Evolutionary conservation across 2,113 vertebrate genomes (phyloP).

Genomic region (Typhlomys cinereus): DNA sequence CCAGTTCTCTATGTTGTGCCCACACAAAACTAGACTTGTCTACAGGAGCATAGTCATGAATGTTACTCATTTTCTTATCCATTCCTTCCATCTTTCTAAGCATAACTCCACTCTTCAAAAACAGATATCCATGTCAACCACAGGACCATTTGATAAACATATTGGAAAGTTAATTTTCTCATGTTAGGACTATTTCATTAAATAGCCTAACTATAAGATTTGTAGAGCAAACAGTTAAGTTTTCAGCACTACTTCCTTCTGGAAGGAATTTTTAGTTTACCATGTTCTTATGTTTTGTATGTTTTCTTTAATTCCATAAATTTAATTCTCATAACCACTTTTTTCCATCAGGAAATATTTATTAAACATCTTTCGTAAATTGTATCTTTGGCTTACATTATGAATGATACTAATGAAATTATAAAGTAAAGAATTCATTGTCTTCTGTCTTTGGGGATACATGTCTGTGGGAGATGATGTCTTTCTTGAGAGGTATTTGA

Average conservation of each 20-base stretch:
- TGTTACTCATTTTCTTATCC: background rate
- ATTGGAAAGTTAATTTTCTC: conserved; percentile 45
- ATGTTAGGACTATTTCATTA: conserved; percentile 3
- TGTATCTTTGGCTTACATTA: conserved; percentile 17
- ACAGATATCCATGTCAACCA: background rate
- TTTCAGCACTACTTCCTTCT: conserved; percentile 21
- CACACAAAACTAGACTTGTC: conserved; percentile 3
- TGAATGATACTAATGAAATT: conserved; percentile 10
- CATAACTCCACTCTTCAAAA: background rate
- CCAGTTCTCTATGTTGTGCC: too few relatives aligned
- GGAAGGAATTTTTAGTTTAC: conserved; percentile 52
- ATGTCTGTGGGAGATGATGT: conserved; percentile 65
- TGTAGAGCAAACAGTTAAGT: background rate
- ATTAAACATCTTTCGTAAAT: conserved; percentile 38
- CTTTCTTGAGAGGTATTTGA: conserved; percentile 72
- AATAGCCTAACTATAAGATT: conserved; percentile 44
- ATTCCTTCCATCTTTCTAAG: background rate
- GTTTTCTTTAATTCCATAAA: conserved; percentile 40
- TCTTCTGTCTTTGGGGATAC: conserved; percentile 77
- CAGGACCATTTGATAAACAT: conserved; percentile 25
- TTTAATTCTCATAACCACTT: background rate
- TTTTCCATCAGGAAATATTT: conserved; percentile 17
- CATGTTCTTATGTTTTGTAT: background rate
- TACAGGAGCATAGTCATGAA: background rate
- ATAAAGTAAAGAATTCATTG: conserved; percentile 57